Percentiles rank a stretch among this genome's conserved stretches.
Conservation (phyloP, 2,888 invertebrate species). For the Galeopsomyia nigrocyanea region DNA sequence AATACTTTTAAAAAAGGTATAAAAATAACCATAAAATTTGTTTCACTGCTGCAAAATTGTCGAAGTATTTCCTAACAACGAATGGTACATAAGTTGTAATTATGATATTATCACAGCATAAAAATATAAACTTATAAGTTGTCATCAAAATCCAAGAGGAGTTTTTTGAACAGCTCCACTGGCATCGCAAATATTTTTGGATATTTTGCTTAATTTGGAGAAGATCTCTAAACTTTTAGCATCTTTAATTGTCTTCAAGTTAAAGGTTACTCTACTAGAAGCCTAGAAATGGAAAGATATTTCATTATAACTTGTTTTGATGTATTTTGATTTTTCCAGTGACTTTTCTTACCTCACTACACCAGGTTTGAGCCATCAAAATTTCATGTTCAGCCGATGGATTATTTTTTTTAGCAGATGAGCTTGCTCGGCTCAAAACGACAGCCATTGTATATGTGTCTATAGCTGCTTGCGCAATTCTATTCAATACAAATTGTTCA, state of each 20-base stretch:
- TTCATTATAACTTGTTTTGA: neutral
- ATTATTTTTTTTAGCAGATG: constrained; percentile 76
- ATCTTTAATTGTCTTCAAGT: constrained; percentile 75
- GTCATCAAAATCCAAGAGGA: constrained; percentile 74
- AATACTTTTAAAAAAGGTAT: too few relatives aligned
- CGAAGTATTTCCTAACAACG: too few relatives aligned
- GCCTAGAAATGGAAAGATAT: constrained; percentile 72
- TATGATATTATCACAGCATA: too few relatives aligned
- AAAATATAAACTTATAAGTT: too few relatives aligned
- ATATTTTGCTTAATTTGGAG: constrained; percentile 76
- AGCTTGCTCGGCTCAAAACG: constrained; percentile 85
- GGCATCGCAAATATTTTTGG: constrained; percentile 77
- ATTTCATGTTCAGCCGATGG: constrained; percentile 83
- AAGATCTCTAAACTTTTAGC: constrained; percentile 74
- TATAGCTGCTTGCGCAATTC: constrained; percentile 89
- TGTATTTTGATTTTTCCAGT: constrained; percentile 29
- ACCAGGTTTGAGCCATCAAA: constrained; percentile 85
- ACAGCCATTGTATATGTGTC: constrained; percentile 90
- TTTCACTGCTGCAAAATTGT: too few relatives aligned
- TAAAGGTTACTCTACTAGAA: constrained; percentile 75
- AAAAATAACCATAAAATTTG: too few relatives aligned
- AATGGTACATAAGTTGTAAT: too few relatives aligned
- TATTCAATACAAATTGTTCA: constrained; percentile 90
- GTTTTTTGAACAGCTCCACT: constrained; percentile 78
- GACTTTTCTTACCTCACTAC: constrained; percentile 76